Evolutionary conservation across 1,140 invertebrate genomes (phyloP).

Genomic region (Heterodera carotae): DNA sequence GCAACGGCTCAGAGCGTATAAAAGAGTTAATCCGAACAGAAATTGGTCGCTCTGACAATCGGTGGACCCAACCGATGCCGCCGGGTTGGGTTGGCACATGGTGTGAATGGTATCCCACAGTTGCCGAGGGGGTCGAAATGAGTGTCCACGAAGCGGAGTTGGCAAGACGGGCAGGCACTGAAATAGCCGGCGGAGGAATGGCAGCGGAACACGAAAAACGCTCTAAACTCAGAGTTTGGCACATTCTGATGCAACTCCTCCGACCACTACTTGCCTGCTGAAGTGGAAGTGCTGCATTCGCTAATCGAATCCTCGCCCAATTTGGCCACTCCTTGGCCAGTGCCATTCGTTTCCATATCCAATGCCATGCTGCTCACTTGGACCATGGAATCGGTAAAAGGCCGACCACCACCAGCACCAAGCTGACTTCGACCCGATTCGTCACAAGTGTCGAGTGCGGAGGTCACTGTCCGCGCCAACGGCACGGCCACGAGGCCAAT

Average conservation of each 20-base stretch:
- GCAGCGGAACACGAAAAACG: neutral
- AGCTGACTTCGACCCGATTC: neutral
- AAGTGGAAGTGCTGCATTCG: neutral
- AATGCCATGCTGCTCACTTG: neutral
- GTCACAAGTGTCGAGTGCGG: neutral
- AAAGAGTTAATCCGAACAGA: constrained; percentile 7
- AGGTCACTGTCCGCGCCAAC: neutral
- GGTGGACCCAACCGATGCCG: neutral
- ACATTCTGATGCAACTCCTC: neutral
- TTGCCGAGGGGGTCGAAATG: neutral
- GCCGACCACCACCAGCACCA: neutral
- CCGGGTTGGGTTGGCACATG: neutral
- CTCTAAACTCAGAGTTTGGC: neutral
- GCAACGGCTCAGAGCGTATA: neutral
- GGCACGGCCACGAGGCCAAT: constrained; percentile 10
- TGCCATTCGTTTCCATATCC: neutral
- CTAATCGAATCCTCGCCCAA: neutral
- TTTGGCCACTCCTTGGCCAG: neutral
- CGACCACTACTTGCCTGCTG: neutral
- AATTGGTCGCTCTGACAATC: neutral
- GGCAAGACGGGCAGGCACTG: neutral
- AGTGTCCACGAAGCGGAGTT: neutral
- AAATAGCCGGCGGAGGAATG: neutral
- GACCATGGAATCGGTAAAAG: neutral
- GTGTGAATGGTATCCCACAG: neutral